Evolutionary conservation across 2,888 invertebrate species (phyloP).

Genomic region (Lasiommata megera): DNA sequence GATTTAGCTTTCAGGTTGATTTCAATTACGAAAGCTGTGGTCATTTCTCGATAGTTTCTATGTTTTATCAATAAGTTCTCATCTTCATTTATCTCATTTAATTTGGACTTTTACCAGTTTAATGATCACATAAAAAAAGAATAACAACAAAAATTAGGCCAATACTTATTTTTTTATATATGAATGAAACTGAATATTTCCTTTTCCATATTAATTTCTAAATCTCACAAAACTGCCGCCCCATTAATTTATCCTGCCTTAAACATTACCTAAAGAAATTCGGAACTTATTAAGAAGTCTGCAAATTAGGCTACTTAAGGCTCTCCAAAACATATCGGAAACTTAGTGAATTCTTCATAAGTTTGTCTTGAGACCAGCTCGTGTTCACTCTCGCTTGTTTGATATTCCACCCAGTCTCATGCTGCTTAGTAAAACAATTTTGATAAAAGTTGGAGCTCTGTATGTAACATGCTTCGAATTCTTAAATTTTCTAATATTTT

Average conservation of each 20-base stretch:
- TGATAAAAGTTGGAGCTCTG: not conserved
- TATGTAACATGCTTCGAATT: no score
- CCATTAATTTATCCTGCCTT: slow-evolving; percentile 4
- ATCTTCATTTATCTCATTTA: no score
- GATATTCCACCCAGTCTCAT: not conserved
- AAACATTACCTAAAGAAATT: not conserved
- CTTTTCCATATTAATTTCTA: not conserved
- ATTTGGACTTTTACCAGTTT: no score
- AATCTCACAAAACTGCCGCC: not conserved
- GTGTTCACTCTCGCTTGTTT: not conserved
- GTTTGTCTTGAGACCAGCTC: not conserved
- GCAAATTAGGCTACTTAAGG: not conserved
- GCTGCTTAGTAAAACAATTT: not conserved
- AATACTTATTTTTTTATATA: no score
- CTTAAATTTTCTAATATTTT: no score
- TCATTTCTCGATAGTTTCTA: no score
- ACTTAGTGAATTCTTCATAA: not conserved
- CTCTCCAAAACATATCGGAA: not conserved
- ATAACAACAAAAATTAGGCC: no score
- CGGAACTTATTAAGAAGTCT: slow-evolving; percentile 11
- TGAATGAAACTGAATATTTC: not conserved
- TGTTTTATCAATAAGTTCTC: no score
- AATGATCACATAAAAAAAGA: no score
- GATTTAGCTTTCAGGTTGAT: no score
- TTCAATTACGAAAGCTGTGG: no score